phyloP scores from a whole-genome alignment of 37 sponge, comb jelly and placozoan species.

The Aplysina aerophoba region DNA sequence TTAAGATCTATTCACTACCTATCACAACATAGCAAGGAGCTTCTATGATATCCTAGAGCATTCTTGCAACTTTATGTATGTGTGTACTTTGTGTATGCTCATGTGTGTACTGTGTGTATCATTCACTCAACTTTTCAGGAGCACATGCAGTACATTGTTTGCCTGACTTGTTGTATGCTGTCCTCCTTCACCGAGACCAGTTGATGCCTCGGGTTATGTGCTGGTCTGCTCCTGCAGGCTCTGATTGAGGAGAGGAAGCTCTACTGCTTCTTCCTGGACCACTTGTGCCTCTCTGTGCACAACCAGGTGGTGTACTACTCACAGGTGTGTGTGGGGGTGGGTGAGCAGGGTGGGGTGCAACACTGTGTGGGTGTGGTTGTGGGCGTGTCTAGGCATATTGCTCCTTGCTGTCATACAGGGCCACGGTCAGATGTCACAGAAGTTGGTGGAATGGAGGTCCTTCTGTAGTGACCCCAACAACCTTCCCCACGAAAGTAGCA shows the following conservation, averaged over 20 bases:
- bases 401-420: neutral
- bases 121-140: too few species aligned
- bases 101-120: too few species aligned
- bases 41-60: too few species aligned
- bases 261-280: conserved; percentile 72
- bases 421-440: conserved; percentile 33
- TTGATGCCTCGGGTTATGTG: too few species aligned
- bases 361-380: neutral
- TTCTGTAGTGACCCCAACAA: conserved; percentile 41
- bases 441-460: conserved; percentile 45
- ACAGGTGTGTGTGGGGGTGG: conserved; percentile 37
- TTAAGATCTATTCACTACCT: too few species aligned
- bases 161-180: too few species aligned
- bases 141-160: too few species aligned
- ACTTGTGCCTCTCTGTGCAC: conserved; percentile 43
- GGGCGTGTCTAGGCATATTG: neutral
- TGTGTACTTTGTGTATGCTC: too few species aligned
- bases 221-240: conserved; percentile 38
- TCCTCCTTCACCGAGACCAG: too few species aligned
- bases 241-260: conserved; percentile 74
- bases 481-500: conserved; percentile 60
- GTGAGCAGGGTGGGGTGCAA: neutral
- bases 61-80: too few species aligned
- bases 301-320: conserved; percentile 62
- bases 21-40: too few species aligned